Percentiles rank a stretch among this genome's conserved stretches.
Conservation (phyloP, 2,888 invertebrate species). For the Polyommatus iphigenia region DNA sequence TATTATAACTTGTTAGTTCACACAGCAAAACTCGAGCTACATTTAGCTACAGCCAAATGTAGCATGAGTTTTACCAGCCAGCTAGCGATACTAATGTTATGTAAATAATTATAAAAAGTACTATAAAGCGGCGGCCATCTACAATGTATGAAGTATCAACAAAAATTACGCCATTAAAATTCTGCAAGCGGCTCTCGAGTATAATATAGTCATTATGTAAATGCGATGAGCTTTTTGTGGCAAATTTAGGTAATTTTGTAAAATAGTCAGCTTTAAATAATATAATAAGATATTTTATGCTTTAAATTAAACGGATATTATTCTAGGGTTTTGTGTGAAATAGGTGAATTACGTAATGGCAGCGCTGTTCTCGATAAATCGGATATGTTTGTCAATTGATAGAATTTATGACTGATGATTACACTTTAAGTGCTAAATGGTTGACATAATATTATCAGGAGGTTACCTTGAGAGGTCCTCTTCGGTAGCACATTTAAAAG, state of each 20-base stretch:
- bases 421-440: neutral
- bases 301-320: constrained; percentile 19
- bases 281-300: constrained; percentile 43
- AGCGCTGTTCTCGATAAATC: neutral
- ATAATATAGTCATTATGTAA: constrained; percentile 79
- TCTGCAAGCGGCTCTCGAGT: constrained; percentile 60
- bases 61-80: neutral
- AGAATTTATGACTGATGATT: too few relatives aligned
- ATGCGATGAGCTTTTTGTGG: constrained; percentile 62
- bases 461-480: neutral
- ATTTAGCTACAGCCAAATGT: neutral
- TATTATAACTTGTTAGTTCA: neutral
- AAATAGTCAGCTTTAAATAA: constrained; percentile 45
- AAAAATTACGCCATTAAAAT: constrained; percentile 65
- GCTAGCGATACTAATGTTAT: constrained; percentile 6
- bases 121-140: constrained; percentile 3
- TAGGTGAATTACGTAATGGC: neutral
- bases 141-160: constrained; percentile 34
- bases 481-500: neutral
- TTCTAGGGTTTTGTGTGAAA: neutral
- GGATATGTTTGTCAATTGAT: neutral
- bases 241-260: constrained; percentile 69
- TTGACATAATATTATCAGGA: neutral
- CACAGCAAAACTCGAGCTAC: neutral
- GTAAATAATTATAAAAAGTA: constrained; percentile 11